Base-by-base conservation (phyloP, 2,113 vertebrate genomes). In the Callipepla californica region DNA sequence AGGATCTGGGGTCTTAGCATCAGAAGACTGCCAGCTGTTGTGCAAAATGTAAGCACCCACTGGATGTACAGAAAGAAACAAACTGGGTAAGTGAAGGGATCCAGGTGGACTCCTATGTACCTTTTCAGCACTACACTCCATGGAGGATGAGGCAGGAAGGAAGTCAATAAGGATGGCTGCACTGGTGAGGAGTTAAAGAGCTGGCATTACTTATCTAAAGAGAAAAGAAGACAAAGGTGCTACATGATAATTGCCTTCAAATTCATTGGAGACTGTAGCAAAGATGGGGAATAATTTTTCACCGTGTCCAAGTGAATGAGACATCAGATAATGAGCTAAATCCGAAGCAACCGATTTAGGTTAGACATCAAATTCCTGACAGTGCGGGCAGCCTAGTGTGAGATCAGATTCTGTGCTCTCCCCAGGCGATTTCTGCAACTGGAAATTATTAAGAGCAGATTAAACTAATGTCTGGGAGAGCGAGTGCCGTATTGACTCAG, bases 231-330 rank as follows among this genome's bases (percentile, higher is more conserved):
- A 32, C 32, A 63, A 23, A 48, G 36, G 59, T 88, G 50, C 23
- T 80, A 28, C 3, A 8, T 40, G 26, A 38, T 89, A 95, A 96
- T 92, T 90, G 34, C 51, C 51, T 90, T 86, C 75, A 89, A 89
- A 63, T 38, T 74, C 69, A 61, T 30, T 28, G 77, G 28, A 77
- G 13, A 21, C 32, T n/a, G n/a, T 77, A 74, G 66, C 22, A 78
- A 75, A 87, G 20, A 36, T 1, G 48, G 30, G 67, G 70, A 85
- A 48, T 73, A 44, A 53, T 79, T 95, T 84, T 92, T 82, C 40
- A 72, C 34, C 10, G 2, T 47, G 47, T 90, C 69, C 51, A 48
- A 66, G 40, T 30, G 87, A 92, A 84, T 48, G 59, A 81, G 70
- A 85, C 66, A 36, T 2, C 8, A 61, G 75, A 10, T 62, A 81